phyloP scores from a whole-genome alignment of 2,888 invertebrate species.

The Drosophila rellima region DNA sequence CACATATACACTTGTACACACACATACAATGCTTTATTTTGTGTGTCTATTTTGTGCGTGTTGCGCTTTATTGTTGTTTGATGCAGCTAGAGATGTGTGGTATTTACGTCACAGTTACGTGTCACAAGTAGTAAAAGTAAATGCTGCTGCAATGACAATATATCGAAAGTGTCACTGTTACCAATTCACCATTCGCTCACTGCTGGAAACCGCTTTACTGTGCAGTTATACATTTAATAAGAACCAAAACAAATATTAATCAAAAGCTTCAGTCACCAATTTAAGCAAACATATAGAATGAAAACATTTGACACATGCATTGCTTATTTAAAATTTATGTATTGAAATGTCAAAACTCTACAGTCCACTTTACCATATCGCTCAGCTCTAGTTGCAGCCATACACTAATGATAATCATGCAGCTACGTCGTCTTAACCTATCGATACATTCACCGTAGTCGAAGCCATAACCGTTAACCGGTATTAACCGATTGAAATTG shows the following conservation, averaged over 20 bases:
- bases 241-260: not conserved
- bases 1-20: slow-evolving; percentile 5
- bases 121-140: not conserved
- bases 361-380: not conserved
- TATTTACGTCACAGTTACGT: not conserved
- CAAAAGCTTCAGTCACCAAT: not conserved
- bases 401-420: slow-evolving; percentile 38
- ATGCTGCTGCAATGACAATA: too few species aligned
- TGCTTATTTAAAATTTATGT: too few species aligned
- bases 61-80: slow-evolving; percentile 48
- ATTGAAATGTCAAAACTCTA: not conserved
- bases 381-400: slow-evolving; percentile 1
- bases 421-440: not conserved
- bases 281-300: too few species aligned
- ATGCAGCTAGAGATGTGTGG: not conserved
- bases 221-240: not conserved
- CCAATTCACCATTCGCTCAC: too few species aligned
- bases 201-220: too few species aligned
- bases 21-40: slow-evolving; percentile 30
- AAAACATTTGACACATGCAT: too few species aligned
- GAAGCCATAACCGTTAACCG: too few species aligned
- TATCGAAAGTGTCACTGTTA: not conserved
- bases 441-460: slow-evolving; percentile 21
- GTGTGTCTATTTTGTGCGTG: slow-evolving; percentile 56
- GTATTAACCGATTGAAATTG: too few species aligned